A percentile compares a stretch with the other conserved stretches of the same genome.
phyloP scores from a whole-genome alignment of 2,113 vertebrate genomes.

The Rhodinocichla rosea region DNA sequence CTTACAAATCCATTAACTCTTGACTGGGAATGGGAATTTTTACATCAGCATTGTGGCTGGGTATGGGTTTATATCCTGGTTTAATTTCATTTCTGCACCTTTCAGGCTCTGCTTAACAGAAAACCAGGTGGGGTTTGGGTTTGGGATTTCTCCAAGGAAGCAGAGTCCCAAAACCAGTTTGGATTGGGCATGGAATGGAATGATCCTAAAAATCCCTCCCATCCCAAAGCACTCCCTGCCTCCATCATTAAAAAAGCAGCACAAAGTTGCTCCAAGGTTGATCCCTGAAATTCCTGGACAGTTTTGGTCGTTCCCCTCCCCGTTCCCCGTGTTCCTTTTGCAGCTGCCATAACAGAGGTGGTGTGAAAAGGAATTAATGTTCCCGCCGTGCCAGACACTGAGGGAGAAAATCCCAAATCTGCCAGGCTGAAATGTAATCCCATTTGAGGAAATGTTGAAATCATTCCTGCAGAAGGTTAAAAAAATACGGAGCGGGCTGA shows the following conservation, averaged over 20 bases:
- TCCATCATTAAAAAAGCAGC: rapidly evolving
- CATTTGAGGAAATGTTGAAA: not conserved
- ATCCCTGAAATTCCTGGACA: not conserved
- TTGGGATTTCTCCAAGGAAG: not conserved
- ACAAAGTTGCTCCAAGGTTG: not conserved
- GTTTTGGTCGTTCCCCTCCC: rapidly evolving
- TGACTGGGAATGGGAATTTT: not conserved
- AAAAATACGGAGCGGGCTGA: not conserved
- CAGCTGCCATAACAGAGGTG: conserved; percentile 16
- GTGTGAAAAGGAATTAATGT: not conserved
- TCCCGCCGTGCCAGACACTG: not conserved
- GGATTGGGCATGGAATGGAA: not conserved
- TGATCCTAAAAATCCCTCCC: not conserved
- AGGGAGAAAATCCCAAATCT: not conserved
- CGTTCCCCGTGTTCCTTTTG: rapidly evolving
- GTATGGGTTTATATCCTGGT: too few relatives aligned
- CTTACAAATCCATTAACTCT: not conserved
- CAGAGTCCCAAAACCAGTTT: not conserved
- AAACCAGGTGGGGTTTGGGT: not conserved
- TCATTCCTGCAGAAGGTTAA: not conserved
- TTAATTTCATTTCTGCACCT: not conserved
- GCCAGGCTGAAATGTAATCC: not conserved
- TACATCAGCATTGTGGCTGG: too few relatives aligned
- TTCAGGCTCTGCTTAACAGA: not conserved
- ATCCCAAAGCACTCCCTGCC: not conserved